Base-by-base conservation (phyloP, 2,113 vertebrate species). In the Cebus imitator region DNA sequence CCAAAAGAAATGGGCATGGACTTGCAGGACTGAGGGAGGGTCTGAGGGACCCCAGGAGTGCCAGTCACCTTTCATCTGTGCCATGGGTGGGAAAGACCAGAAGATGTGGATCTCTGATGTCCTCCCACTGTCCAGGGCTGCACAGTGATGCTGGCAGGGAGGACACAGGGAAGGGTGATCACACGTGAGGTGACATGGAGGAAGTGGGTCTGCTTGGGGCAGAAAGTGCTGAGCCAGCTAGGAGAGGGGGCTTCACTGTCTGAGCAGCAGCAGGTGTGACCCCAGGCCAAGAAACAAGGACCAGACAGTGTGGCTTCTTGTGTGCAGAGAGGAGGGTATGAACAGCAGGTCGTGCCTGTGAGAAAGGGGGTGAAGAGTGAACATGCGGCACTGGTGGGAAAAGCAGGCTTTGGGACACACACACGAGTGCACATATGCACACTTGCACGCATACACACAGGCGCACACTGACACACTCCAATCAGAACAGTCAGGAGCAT, bases 391-490 rank as follows among this genome's bases (percentile, higher is more conserved):
- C 30, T 7, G 23, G 14, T 12, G 13, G 35, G 68, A 83, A 20
- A 43, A 40, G 55, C 20, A 16, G 64, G 48, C 27, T 58, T 57
- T 57, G 76, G 52, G 30, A 35, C 30, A 43, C 30, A 35, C 32
- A 72, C 57, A 23, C 23, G 37, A 6, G 6, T 20, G 4, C 40
- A 35, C 4, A 23, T 30, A 35, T 0, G 17, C 40, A 1, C 61
- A 21, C 17, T 1, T 18, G 12, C 8, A 27, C 1, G 7, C 32
- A 2, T 8, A 23, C 8, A 8, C 32, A 23, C 1, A 23, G 20
- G 5, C 40, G 30, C 25, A 55, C 10, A 14, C 12, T 20, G 43
- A 37, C 57, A 23, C 2, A 9, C 23, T 4, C 37, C 27, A n/a
- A 50, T 57, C 43, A 37, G 48, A 68, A 27, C 30, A n/a, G 68